Evolutionary conservation across 2,797 vertebrate species (phyloP), one percentile per base, ranked within the genome.

Genomic region (Enteromius thamalakanensis): DNA sequence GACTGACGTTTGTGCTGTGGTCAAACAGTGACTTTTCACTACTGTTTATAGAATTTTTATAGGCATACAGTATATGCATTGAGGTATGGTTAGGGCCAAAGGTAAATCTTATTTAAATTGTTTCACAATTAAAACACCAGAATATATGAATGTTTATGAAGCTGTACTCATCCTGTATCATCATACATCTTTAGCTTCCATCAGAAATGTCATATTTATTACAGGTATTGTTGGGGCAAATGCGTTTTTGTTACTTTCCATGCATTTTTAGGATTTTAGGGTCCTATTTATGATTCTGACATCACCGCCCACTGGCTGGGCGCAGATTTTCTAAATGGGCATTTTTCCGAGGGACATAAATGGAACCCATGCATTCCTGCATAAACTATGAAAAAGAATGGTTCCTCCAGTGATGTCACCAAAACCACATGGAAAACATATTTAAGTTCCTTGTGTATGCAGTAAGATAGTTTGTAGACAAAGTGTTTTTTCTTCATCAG

Each of bases 1-100:
- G 55, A 40, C 42, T 53, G 42, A 80, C 5, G 9, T 45, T 62
- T 76, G 75, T 62, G 55, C 53, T 76, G 34, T 42, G 75, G 55
- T 45, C 75, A 77, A 45, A 26, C 40, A 47, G 1, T 64, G 58
- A 60, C 21, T 7, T 58, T 40, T 76, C 23, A 53, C 51, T 76
- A 12, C 21, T 9, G 11, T 32, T 58, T 40, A 58, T 15, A 55
- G 21, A 29, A 53, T 14, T 55, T 21, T 10, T 21, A 5, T 53
- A 21, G 26, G 45, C 29, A n/a, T 23, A 11, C 42, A 42, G 42
- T 42, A 47, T 49, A 21, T 76, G 11, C 51, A 23, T 40, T 58
- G 32, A 37, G 51, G 32, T 55, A 19, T 23, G 11, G 1, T 15
- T 58, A 14, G 7, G 7, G 12, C 34, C 3, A 6, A 10, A 58